Conservation (phyloP, 2,113 vertebrate species). For the Odontophorus gujanensis region DNA sequence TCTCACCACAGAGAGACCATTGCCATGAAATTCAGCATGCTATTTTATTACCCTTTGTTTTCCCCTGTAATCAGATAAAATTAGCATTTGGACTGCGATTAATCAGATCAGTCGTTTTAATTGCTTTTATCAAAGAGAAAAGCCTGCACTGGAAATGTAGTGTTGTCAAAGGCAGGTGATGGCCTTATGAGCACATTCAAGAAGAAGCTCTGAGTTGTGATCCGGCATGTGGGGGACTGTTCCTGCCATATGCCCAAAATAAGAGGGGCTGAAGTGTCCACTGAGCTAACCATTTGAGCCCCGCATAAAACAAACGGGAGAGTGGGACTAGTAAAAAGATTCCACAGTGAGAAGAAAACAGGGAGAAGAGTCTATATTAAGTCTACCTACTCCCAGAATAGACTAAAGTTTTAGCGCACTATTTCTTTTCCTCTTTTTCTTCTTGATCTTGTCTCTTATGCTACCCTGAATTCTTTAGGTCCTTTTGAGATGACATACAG, state of each 20-base stretch:
- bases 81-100: constrained; percentile 1
- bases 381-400: neutral
- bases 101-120: constrained; percentile 14
- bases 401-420: neutral
- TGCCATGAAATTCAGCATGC: constrained; percentile 64
- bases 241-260: neutral
- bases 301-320: neutral
- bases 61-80: constrained; percentile 34
- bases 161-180: neutral
- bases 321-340: neutral
- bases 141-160: neutral
- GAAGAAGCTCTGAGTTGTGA: neutral
- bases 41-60: constrained; percentile 69
- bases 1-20: constrained; percentile 66
- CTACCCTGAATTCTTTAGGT: neutral
- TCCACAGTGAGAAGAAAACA: neutral
- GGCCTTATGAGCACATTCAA: neutral
- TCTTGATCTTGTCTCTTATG: neutral
- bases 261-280: neutral
- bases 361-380: neutral
- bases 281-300: neutral
- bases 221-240: neutral
- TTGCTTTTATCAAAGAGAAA: constrained; percentile 24
- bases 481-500: neutral
- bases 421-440: neutral